Evolutionary conservation across 2,888 invertebrate genomes (phyloP), one percentile per base, ranked within the genome.

Genomic region (Polymixis lichenea): DNA sequence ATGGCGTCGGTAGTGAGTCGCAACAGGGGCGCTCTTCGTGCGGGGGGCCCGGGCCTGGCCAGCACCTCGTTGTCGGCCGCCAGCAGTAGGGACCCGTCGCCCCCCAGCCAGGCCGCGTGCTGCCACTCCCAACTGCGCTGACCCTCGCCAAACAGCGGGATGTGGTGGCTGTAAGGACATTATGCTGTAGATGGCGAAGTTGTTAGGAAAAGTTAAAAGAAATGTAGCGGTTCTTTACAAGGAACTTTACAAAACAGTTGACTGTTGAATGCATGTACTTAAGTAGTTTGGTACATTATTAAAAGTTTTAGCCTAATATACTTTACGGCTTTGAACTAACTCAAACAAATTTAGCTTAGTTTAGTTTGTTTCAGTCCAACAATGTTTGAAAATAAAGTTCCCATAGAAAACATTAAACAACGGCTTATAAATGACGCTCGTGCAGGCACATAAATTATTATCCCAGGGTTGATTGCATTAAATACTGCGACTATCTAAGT

Each of bases 61-160:
- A 98, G 98, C 91, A 99, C 98, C 96, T 99, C 98, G 97, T 99
- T 99, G 93, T 98, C 98, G 82, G 98, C 98, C 82, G 98, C 98
- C 95, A 98, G 97, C 89, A 98, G 95, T 89, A 98, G 96, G 65
- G 98, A 97, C 68, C 98, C 98, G 72, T 98, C 98, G 88, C 97
- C 97, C 78, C 98, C 98, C 90, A 98, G 97, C 98, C 98, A 98
- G 74, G 97, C 97, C 65, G 98, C 99, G 93, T 98, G 97, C 95
- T 99, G 98, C 93, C 99, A 97, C 89, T 98, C 97, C 94, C 95
- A 95, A 85, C 93, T 95, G 77, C 97, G 97, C 80, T 98, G 97
- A 83, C 98, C 97, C 95, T 98, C 98, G 94, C 98, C 97, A 95
- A 98, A 97, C 85, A 98, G 97, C 68, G 98, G 98, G 93, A 98